Evolutionary conservation across 2,888 invertebrate genomes (phyloP).

Genomic region (Himalopsyche tibetana): DNA sequence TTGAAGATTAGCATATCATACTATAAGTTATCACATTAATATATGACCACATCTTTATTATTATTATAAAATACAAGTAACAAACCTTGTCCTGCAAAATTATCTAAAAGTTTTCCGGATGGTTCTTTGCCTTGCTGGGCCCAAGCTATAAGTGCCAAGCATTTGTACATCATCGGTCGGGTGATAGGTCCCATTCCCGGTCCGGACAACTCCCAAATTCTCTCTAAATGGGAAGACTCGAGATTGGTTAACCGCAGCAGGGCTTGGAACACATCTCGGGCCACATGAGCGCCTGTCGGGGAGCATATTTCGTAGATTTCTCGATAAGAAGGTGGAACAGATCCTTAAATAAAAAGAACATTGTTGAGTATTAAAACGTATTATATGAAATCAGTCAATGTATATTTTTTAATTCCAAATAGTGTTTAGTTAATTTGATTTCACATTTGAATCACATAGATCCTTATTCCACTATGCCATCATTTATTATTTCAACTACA

Average conservation of each 20-base stretch:
- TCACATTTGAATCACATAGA: too few species aligned
- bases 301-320: slow-evolving; percentile 77
- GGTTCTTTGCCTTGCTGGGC: slow-evolving; percentile 78
- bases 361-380: background rate
- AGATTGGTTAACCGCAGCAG: slow-evolving; percentile 76
- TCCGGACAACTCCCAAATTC: slow-evolving; percentile 77
- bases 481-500: too few species aligned
- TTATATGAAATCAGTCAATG: too few species aligned
- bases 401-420: too few species aligned
- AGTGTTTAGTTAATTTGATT: too few species aligned
- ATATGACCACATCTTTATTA: too few species aligned
- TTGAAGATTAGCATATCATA: too few species aligned
- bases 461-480: too few species aligned
- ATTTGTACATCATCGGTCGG: slow-evolving; percentile 77
- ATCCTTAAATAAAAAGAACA: slow-evolving; percentile 69
- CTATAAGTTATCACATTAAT: too few species aligned
- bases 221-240: slow-evolving; percentile 73
- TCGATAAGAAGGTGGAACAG: slow-evolving; percentile 76
- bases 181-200: slow-evolving; percentile 74
- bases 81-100: slow-evolving; percentile 72
- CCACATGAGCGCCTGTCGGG: slow-evolving; percentile 75
- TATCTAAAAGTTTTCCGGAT: slow-evolving; percentile 76
- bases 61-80: background rate
- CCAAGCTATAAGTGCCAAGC: slow-evolving; percentile 77
- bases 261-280: slow-evolving; percentile 76